Percentiles rank a stretch among this genome's conserved stretches.
These are phyloP conservation scores for Nerophis ophidion DNA, from an alignment of 2,113 vertebrate genomes.

Conservation along the genomic window DNA sequence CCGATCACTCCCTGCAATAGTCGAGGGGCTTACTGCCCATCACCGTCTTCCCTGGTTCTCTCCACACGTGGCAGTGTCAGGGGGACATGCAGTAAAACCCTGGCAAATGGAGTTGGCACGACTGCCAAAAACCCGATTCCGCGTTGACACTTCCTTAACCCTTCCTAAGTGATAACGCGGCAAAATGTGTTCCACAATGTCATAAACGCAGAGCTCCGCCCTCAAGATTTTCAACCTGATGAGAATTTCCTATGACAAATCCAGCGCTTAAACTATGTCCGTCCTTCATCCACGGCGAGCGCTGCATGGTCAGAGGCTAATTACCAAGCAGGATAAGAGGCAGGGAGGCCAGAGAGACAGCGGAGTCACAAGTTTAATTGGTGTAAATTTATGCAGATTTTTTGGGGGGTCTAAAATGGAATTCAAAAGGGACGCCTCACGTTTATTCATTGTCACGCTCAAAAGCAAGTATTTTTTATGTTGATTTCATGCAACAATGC, in stretches of 20 bases:
- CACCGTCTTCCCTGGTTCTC: conserved; percentile 45
- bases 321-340: conserved; percentile 59
- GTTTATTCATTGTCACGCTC: conserved; percentile 3
- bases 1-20: conserved; percentile 63
- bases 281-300: conserved; percentile 56
- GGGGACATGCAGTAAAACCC: conserved; percentile 55
- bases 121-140: conserved; percentile 40
- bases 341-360: conserved; percentile 38
- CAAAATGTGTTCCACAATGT: conserved; percentile 52
- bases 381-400: conserved; percentile 64
- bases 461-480: conserved; percentile 5
- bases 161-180: conserved; percentile 45
- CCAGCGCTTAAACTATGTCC: conserved; percentile 50
- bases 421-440: conserved; percentile 28
- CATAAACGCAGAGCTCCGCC: conserved; percentile 56
- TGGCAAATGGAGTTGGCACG: conserved; percentile 60
- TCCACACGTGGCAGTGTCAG: conserved; percentile 65
- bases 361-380: conserved; percentile 44
- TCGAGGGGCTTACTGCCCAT: conserved; percentile 60
- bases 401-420: conserved; percentile 31
- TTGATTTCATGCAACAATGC: not conserved
- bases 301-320: conserved; percentile 61
- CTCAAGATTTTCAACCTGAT: conserved; percentile 52
- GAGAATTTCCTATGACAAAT: conserved; percentile 58
- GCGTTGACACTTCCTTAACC: conserved; percentile 42